phyloP scores from a whole-genome alignment of 2,113 vertebrate species.

The Elephantulus edwardii region DNA sequence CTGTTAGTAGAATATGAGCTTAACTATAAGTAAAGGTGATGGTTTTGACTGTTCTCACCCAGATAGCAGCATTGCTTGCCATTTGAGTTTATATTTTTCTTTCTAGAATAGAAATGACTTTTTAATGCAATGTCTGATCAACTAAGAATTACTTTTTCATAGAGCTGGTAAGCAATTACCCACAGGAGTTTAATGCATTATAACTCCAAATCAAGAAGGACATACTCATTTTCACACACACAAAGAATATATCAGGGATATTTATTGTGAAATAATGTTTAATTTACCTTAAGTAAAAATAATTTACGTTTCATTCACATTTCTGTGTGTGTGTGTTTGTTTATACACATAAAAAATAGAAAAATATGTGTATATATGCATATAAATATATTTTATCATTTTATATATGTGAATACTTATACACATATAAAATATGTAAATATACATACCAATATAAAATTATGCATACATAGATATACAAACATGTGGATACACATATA shows the following conservation, averaged over 20 bases:
- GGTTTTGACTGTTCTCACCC: background rate
- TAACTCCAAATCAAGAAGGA: constrained; percentile 44
- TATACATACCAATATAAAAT: too few species aligned
- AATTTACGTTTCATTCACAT: constrained; percentile 34
- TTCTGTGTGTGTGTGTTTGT: too few species aligned
- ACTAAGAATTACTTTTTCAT: constrained; percentile 44
- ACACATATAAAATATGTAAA: too few species aligned
- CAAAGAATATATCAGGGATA: background rate
- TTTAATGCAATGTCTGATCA: constrained; percentile 17
- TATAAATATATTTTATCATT: too few species aligned
- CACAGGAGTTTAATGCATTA: constrained; percentile 60
- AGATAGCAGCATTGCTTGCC: background rate
- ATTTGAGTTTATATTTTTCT: background rate
- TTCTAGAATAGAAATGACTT: constrained; percentile 19
- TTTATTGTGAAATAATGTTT: constrained; percentile 46
- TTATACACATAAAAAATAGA: too few species aligned
- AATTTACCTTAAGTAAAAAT: constrained; percentile 20
- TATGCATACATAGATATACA: too few species aligned
- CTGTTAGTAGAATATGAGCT: background rate
- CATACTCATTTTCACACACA: constrained; percentile 44
- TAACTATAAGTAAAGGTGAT: background rate
- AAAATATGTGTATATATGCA: too few species aligned
- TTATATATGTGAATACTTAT: too few species aligned
- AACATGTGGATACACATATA: too few species aligned
- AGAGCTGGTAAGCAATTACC: background rate